A percentile compares a stretch with the other conserved stretches of the same genome.
Evolutionary conservation across 2,113 vertebrate species (phyloP).

Genomic region (Casuarius casuarius): DNA sequence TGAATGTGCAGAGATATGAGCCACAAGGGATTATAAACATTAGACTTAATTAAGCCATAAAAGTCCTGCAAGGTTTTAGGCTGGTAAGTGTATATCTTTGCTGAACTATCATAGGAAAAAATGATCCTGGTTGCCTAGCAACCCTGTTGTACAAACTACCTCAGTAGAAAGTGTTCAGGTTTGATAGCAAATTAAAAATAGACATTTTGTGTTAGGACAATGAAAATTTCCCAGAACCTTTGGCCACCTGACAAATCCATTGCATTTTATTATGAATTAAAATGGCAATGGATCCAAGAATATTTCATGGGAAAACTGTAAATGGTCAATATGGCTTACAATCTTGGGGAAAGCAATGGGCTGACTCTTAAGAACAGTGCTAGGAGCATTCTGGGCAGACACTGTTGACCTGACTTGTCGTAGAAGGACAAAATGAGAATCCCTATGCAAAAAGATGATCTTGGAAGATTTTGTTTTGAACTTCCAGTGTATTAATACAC

Average conservation of each 20-base stretch:
- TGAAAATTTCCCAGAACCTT: background rate
- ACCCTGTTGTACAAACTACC: slow-evolving; percentile 21
- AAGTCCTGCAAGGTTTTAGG: slow-evolving; percentile 3
- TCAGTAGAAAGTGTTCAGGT: background rate
- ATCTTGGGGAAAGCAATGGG: background rate
- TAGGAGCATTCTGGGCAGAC: background rate
- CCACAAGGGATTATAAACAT: slow-evolving; percentile 6
- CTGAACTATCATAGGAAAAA: slow-evolving; percentile 26
- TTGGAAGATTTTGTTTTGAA: background rate
- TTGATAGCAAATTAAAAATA: slow-evolving; percentile 38
- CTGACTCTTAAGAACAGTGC: background rate
- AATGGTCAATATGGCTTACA: background rate
- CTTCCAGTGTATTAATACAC: background rate
- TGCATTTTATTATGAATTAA: background rate
- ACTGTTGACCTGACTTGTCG: background rate
- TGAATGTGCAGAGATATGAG: background rate
- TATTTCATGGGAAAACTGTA: background rate
- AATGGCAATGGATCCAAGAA: background rate
- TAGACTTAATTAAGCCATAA: slow-evolving; percentile 41
- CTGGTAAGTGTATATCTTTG: background rate
- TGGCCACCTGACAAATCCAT: background rate
- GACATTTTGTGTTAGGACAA: background rate
- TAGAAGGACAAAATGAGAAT: background rate
- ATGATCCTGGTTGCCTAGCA: slow-evolving; percentile 51
- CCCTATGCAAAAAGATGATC: background rate